Conservation (phyloP, 1,140 invertebrate genomes). For the Plutomurus gul region DNA sequence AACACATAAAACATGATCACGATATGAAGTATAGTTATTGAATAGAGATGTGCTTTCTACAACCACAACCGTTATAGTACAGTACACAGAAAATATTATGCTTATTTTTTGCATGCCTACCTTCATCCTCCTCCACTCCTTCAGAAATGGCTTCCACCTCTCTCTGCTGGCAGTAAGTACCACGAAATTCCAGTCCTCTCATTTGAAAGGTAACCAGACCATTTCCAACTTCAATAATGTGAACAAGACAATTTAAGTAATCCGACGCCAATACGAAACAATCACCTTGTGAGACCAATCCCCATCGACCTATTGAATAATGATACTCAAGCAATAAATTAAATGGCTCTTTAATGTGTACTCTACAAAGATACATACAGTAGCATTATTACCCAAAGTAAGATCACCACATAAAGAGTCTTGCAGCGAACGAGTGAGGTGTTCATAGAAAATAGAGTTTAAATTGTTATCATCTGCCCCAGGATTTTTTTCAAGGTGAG, state of each 20-base stretch:
- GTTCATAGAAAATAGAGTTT: constrained; percentile 99
- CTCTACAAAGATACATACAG: constrained; percentile 54
- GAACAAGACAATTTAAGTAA: constrained; percentile 96
- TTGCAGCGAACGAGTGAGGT: constrained; percentile 93
- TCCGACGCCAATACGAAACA: constrained; percentile 97
- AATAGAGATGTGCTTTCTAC: too few species aligned
- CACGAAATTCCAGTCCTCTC: constrained; percentile 94
- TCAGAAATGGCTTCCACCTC: constrained; percentile 94
- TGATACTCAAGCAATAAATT: too few species aligned
- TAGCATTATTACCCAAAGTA: constrained; percentile 77
- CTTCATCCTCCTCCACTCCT: constrained; percentile 91
- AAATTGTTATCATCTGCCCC: constrained; percentile 98
- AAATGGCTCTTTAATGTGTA: too few species aligned
- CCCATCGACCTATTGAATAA: constrained; percentile 71
- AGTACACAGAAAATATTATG: too few species aligned
- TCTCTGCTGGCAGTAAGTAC: constrained; percentile 97
- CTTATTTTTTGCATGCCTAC: too few species aligned
- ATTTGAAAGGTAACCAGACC: constrained; percentile 98
- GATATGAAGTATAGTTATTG: background rate
- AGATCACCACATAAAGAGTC: constrained; percentile 95
- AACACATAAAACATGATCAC: constrained; percentile 37
- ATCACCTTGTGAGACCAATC: constrained; percentile 88
- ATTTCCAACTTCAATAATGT: constrained; percentile 98
- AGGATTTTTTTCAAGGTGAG: constrained; percentile 92
- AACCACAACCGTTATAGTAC: background rate